Evolutionary conservation across 2,797 vertebrate species (phyloP).

Genomic region (Cichlasoma orientale): DNA sequence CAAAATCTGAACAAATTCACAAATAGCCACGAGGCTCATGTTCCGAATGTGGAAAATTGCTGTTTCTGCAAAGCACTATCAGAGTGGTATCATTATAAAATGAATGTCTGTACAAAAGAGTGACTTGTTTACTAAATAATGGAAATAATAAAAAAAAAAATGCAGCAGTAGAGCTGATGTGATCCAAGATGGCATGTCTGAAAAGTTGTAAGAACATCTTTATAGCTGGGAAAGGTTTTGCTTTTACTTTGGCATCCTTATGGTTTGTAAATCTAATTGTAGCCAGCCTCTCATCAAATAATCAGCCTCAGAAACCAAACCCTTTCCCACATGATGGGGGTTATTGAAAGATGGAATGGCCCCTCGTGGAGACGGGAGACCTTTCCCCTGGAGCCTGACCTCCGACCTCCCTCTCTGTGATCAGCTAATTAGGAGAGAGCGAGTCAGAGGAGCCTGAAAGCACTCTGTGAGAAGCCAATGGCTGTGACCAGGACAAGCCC

Average conservation of each 20-base stretch:
- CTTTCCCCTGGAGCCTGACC: conserved; percentile 65
- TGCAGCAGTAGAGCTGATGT: not conserved
- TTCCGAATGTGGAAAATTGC: not conserved
- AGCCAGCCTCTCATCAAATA: conserved; percentile 38
- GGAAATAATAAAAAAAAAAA: not conserved
- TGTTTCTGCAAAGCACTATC: not conserved
- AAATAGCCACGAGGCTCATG: not conserved
- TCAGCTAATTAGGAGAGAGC: conserved; percentile 69
- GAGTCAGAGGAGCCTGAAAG: conserved; percentile 48
- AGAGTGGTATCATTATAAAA: not conserved
- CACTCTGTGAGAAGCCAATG: conserved; percentile 29
- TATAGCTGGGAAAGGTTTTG: conserved; percentile 4
- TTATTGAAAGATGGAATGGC: conserved; percentile 47
- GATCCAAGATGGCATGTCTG: not conserved
- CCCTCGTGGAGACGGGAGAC: conserved; percentile 41
- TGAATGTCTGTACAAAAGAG: not conserved
- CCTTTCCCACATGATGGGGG: conserved; percentile 17
- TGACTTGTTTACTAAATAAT: not conserved
- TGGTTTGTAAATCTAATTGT: conserved; percentile 24
- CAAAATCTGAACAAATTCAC: conserved; percentile 29
- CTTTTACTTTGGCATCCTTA: not conserved
- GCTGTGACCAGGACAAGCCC: conserved; percentile 22
- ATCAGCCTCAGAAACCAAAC: conserved; percentile 27
- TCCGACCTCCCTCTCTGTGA: conserved; percentile 66
- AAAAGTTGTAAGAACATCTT: not conserved